Conservation (phyloP, 2,888 invertebrate species). For the Idaea dimidiata region DNA sequence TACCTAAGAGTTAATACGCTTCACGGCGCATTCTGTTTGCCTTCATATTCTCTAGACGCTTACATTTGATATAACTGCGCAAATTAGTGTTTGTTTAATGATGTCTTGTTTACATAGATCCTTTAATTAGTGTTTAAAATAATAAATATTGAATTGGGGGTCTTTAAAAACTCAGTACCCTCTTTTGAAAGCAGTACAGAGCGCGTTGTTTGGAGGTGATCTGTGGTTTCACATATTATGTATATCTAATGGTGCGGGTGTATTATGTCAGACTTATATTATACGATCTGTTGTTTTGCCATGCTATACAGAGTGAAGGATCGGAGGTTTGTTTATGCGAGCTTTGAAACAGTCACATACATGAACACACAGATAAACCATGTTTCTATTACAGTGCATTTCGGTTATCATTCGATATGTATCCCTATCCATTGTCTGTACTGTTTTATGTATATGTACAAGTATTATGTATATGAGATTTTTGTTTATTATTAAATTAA, state of each 20-base stretch:
- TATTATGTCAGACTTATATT: slow-evolving; percentile 52
- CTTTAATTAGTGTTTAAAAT: too few relatives aligned
- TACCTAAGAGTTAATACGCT: too few relatives aligned
- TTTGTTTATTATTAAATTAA: slow-evolving; percentile 2
- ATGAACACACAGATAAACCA: slow-evolving; percentile 41
- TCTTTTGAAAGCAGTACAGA: neutral
- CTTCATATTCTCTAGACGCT: too few relatives aligned
- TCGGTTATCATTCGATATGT: slow-evolving; percentile 37
- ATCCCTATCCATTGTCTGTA: slow-evolving; percentile 14
- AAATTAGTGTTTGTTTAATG: too few relatives aligned
- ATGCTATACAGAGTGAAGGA: slow-evolving; percentile 78
- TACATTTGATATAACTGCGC: too few relatives aligned
- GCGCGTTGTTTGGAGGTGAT: slow-evolving; percentile 43
- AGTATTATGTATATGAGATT: slow-evolving; percentile 14
- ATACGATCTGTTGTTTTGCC: slow-evolving; percentile 71
- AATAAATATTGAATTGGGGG: too few relatives aligned
- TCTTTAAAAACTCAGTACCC: too few relatives aligned
- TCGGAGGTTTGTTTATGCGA: slow-evolving; percentile 71
- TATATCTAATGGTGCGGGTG: slow-evolving; percentile 33
- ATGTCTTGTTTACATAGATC: too few relatives aligned
- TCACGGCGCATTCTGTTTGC: too few relatives aligned
- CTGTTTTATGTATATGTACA: slow-evolving; percentile 16
- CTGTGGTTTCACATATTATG: slow-evolving; percentile 26
- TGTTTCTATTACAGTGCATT: slow-evolving; percentile 40
- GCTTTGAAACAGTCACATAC: slow-evolving; percentile 49